These are phyloP conservation scores for Galerucella pusilla DNA, from an alignment of 2,888 invertebrate genomes.

Conservation along the genomic window DNA sequence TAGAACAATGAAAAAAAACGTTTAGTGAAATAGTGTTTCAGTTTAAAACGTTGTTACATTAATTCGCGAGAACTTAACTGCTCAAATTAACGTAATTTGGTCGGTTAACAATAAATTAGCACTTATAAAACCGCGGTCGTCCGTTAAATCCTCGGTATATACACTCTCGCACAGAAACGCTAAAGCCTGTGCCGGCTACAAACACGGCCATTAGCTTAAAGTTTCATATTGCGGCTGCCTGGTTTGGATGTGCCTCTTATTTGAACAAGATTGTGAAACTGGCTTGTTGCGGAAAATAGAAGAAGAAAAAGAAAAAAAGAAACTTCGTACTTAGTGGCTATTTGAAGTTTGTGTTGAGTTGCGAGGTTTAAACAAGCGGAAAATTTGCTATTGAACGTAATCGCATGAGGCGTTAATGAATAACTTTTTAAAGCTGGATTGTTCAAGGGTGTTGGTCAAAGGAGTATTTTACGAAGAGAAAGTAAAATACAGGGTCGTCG, in stretches of 20 bases:
- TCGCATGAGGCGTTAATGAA: background rate
- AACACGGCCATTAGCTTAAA: constrained; percentile 45
- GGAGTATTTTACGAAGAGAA: too few relatives aligned
- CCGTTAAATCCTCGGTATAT: constrained; percentile 43
- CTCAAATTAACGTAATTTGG: constrained; percentile 30
- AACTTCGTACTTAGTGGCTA: constrained; percentile 28
- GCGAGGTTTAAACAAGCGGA: constrained; percentile 21
- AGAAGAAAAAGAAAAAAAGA: background rate
- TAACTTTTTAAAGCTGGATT: background rate
- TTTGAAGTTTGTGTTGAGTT: constrained; percentile 18
- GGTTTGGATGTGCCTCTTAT: constrained; percentile 20
- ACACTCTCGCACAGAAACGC: constrained; percentile 28
- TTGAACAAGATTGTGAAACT: constrained; percentile 34
- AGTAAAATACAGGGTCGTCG: too few relatives aligned
- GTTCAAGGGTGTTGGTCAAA: too few relatives aligned
- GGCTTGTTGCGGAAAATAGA: constrained; percentile 14
- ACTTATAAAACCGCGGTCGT: constrained; percentile 46
- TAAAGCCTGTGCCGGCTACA: constrained; percentile 43
- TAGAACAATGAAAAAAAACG: too few relatives aligned
- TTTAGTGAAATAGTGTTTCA: background rate
- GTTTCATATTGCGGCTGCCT: constrained; percentile 40
- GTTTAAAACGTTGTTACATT: background rate
- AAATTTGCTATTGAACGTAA: constrained; percentile 8
- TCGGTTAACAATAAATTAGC: constrained; percentile 44
- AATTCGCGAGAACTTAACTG: constrained; percentile 1